Evolutionary conservation across 2,888 invertebrate species (phyloP), one percentile per base, ranked within the genome.

Genomic region (Bhutanitis thaidina): DNA sequence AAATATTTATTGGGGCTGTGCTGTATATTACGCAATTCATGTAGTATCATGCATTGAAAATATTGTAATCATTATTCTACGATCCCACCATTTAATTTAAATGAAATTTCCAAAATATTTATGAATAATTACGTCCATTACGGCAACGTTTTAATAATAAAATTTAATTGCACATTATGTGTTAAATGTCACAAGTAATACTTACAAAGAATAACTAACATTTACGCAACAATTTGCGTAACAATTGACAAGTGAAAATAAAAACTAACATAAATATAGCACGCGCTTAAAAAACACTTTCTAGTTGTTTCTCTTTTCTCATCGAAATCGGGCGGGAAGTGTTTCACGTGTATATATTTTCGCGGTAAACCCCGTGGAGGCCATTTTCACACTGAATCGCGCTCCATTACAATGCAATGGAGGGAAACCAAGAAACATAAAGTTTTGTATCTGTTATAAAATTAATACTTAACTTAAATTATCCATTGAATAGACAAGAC

Each of bases 321-420:
- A 3, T 27, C 15, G 16, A 36, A 37, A 41, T 29, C 15, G 9
- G 14, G 46, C 43, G 36, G 46, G 40, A 46, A 45, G 12, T 35
- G n/a, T 50, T 39, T 45, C 34, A 25, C 39, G 44, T n/a, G 46
- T 51, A 51, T 51, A 51, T 46, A 51, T 46, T 45, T 51, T 32
- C 41, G 51, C 45, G 36, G 45, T 36, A 30, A 40, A 51, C 40
- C n/a, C 5, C 30, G 41, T 30, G 3, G 25, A n/a, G 10, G 46
- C 20, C 51, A 51, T 51, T 51, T 51, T 46, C 40, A 36, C 9
- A n/a, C 30, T n/a, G 30, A 14, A 12, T 20, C 27, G 8, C 36
- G 27, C 2, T n/a, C 20, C 44, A 27, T 36, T 9, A 35, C 13
- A 9, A 20, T 44, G 35, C 25, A 12, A 25, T 12, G 25, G 30